Conservation (phyloP, 2,113 vertebrate species). For the Puffinus mauretanicus region DNA sequence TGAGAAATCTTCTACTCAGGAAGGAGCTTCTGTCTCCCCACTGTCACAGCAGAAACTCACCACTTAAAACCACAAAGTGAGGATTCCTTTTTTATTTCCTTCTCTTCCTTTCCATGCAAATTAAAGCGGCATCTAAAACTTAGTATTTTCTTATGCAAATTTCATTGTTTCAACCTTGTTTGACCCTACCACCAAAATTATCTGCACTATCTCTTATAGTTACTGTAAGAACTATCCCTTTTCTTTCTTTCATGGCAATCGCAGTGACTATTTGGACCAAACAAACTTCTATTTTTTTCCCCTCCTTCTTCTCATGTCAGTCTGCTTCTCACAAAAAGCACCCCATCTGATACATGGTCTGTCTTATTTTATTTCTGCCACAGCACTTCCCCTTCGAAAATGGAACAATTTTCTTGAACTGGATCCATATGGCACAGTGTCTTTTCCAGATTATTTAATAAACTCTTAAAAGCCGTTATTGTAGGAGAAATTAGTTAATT, state of each 20-base stretch:
- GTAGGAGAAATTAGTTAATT: neutral
- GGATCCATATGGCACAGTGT: rapidly evolving
- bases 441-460: neutral
- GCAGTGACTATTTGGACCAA: neutral
- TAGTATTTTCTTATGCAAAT: neutral
- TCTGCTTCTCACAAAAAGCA: neutral
- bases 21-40: neutral
- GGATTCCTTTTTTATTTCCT: neutral
- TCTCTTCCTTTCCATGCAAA: neutral
- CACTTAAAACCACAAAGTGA: neutral
- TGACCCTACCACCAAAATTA: neutral
- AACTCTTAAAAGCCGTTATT: neutral
- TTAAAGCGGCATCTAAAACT: neutral
- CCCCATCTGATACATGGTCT: neutral
- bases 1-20: neutral
- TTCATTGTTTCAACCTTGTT: neutral
- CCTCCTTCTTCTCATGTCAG: neutral
- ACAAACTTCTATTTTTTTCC: neutral
- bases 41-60: neutral
- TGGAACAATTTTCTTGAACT: neutral
- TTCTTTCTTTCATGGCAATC: neutral
- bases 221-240: neutral
- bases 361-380: neutral
- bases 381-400: neutral
- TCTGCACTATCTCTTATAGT: too few species aligned